Evolutionary conservation across 1,140 invertebrate species (phyloP).

Genomic region (Colletes latitarsis): DNA sequence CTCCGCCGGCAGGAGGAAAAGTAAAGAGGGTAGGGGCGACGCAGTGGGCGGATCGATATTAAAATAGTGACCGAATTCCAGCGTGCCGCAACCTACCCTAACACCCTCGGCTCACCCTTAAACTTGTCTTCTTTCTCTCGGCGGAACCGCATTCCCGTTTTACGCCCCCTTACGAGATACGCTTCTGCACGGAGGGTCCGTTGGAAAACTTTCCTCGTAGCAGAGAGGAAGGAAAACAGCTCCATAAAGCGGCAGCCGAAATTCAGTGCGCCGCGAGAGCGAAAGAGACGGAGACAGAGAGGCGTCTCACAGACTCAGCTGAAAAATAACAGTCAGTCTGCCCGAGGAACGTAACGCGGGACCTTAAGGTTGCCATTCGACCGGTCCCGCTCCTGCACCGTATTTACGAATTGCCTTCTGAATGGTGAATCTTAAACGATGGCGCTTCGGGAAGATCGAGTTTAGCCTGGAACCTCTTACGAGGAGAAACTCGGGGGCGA

Average conservation of each 20-base stretch:
- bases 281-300: background rate
- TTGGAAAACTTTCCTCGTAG: constrained; percentile 52
- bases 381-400: constrained; percentile 9
- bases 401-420: constrained; percentile 23
- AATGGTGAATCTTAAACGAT: constrained; percentile 25
- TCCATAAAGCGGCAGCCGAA: constrained; percentile 57
- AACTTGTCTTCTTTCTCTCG: constrained; percentile 51
- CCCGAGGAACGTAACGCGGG: constrained; percentile 5
- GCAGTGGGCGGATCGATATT: constrained; percentile 77
- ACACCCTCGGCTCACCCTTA: constrained; percentile 67
- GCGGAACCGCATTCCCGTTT: constrained; percentile 15
- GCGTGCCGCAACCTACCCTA: constrained; percentile 77
- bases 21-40: background rate
- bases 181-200: constrained; percentile 32
- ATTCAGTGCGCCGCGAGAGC: constrained; percentile 32
- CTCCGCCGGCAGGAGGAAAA: background rate
- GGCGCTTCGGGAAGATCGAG: background rate
- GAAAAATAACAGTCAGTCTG: constrained; percentile 37
- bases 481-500: background rate
- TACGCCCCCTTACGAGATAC: constrained; percentile 28
- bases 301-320: constrained; percentile 12
- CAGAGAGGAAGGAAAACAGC: constrained; percentile 52
- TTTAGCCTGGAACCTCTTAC: background rate
- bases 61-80: constrained; percentile 82
- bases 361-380: constrained; percentile 24